Base-by-base conservation (phyloP, 1,140 invertebrate species). In the Argopecten irradians region DNA sequence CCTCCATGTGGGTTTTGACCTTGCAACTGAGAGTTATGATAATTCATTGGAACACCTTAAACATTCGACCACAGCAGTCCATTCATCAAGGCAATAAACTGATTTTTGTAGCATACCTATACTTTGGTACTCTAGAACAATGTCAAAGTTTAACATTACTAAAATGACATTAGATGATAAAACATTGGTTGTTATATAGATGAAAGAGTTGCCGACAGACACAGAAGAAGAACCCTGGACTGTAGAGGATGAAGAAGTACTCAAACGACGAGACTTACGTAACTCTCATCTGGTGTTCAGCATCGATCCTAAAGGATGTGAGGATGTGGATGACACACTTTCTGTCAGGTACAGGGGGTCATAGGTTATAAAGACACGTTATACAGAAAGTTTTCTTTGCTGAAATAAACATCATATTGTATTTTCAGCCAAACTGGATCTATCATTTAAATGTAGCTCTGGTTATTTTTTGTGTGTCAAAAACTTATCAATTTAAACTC, bases 291-390 rank as follows among this genome's bases (percentile, higher is more conserved):
- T 94, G 34, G 89, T 94, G n/a, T 94, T 94, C 89, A 93, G 93
- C 86, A 98, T 99, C 5, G 99, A 99, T 96, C 99, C 99, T 36
- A 98, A 98, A 16, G 99, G 98, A 1, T 99, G 99, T 95, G 99
- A 99, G 13, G 99, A 99, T 95, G 99, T 99, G 89, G 99, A 99
- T 95, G 99, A 99, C 96, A 99, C 99, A 0, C 95, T 99, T 83
- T 92, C 91, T 84, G 86, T 92, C 41, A 92, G 90, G 93, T 93
- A 91, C 82, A 34, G 34, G 35, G n/a, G 7, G 28, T 84, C 19
- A 36, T 84, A 11, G 28, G 55, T 71, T n/a, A 28, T 22, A 71
- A 71, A 11, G 8, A 28, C 55, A 71, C 5, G n/a, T 71, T 5
- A 46, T 46, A 46, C 13, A 19, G 2, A 11, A 16, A 8, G 36